Percentiles rank a stretch among this genome's conserved stretches.
Evolutionary conservation across 2,888 invertebrate species (phyloP).

Genomic region (Xestia rhomboidea): DNA sequence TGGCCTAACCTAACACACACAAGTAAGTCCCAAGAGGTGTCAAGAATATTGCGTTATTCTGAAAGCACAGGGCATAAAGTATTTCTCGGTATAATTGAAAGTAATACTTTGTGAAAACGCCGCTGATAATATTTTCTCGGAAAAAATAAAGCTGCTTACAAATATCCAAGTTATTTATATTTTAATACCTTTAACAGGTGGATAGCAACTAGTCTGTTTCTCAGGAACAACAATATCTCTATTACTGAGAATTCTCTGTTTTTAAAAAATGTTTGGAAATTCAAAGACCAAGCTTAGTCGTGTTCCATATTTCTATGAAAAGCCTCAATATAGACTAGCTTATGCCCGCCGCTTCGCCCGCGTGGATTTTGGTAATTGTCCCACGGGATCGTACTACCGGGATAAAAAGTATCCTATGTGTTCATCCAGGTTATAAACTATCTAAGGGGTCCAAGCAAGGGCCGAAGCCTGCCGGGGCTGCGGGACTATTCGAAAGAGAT

Average conservation of each 20-base stretch:
- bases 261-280: not conserved
- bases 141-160: not conserved
- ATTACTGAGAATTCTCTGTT: not conserved
- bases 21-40: not conserved
- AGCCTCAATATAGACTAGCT: not conserved
- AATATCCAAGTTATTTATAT: not conserved
- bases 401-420: too few relatives aligned
- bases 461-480: too few relatives aligned
- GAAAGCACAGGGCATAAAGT: not conserved
- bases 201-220: not conserved
- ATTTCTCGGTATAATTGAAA: not conserved
- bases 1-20: not conserved
- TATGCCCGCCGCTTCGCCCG: too few relatives aligned
- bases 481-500: too few relatives aligned
- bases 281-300: not conserved
- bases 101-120: not conserved
- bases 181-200: not conserved
- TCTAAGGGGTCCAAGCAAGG: too few relatives aligned
- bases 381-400: too few relatives aligned
- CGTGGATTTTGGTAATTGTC: too few relatives aligned
- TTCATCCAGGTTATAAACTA: too few relatives aligned
- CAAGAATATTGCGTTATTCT: constrained; percentile 1
- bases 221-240: not conserved
- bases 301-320: not conserved
- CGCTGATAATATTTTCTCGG: not conserved